A percentile compares a stretch with the other conserved stretches of the same genome.
phyloP scores from a whole-genome alignment of 2,113 vertebrate species.

The Lontra canadensis region DNA sequence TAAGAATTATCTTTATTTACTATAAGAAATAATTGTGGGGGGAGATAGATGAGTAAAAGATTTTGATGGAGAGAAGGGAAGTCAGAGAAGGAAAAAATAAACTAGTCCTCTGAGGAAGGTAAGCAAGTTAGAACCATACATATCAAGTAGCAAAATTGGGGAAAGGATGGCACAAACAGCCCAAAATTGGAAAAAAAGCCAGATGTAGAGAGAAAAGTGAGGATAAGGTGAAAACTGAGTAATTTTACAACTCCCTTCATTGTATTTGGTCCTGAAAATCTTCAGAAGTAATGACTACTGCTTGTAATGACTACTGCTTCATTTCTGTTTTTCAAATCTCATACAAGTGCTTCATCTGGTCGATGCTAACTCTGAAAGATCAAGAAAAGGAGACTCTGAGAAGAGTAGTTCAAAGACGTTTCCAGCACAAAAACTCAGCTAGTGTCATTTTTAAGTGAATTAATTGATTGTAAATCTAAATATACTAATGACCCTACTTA shows the following conservation, averaged over 20 bases:
- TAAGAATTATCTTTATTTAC: background rate
- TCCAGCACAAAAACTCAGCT: background rate
- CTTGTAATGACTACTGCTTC: background rate
- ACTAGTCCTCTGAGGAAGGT: background rate
- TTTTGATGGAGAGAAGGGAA: background rate
- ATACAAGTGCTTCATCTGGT: background rate
- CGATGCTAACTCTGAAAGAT: background rate
- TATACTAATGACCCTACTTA: background rate
- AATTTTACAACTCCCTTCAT: background rate
- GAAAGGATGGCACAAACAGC: background rate
- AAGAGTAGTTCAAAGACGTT: background rate
- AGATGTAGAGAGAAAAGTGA: background rate
- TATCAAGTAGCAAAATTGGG: too few species aligned
- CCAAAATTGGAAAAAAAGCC: background rate
- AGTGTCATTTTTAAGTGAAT: background rate
- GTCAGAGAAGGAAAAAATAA: background rate
- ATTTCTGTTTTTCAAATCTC: background rate
- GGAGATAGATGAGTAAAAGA: background rate
- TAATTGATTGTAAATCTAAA: background rate
- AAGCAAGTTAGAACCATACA: background rate
- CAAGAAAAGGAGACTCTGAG: background rate
- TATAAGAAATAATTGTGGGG: background rate
- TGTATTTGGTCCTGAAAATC: background rate
- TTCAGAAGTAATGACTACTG: background rate
- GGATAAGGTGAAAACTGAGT: background rate